phyloP scores from a whole-genome alignment of 2,888 invertebrate genomes.

The Scrobipalpa atriplicella region DNA sequence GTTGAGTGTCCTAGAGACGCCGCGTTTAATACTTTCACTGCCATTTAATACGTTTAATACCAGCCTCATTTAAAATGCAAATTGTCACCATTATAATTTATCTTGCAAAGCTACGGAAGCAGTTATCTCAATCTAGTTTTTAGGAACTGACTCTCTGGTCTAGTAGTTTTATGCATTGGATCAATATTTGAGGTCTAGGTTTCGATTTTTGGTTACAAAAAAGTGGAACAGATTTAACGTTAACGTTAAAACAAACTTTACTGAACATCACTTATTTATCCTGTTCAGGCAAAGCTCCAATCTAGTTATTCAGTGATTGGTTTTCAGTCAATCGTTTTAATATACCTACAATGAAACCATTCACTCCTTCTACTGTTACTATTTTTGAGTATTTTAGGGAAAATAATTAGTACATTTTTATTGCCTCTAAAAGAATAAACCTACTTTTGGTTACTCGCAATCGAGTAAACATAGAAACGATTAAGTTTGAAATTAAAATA shows the following conservation, averaged over 20 bases:
- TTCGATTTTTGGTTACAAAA: too few relatives aligned
- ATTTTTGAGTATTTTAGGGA: too few relatives aligned
- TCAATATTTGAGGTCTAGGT: too few relatives aligned
- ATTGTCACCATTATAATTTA: conserved; percentile 5
- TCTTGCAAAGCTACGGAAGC: neutral
- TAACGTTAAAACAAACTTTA: too few relatives aligned
- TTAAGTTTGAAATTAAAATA: neutral
- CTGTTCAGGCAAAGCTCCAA: too few relatives aligned
- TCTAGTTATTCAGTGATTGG: too few relatives aligned
- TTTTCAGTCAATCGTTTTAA: too few relatives aligned
- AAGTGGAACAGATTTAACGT: too few relatives aligned
- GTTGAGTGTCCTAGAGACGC: conserved; percentile 10
- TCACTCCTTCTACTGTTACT: too few relatives aligned
- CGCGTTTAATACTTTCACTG: neutral
- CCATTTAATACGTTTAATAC: conserved; percentile 1
- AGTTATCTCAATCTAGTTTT: neutral
- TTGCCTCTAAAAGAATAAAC: neutral
- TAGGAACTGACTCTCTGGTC: neutral
- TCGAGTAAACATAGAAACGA: neutral
- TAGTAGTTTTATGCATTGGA: neutral
- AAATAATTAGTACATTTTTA: neutral
- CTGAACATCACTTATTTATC: too few relatives aligned
- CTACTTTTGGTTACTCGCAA: neutral
- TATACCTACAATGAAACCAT: too few relatives aligned
- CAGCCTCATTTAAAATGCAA: conserved; percentile 2